Evolutionary conservation across 2,888 invertebrate species (phyloP).

Genomic region (Melipona beecheii): DNA sequence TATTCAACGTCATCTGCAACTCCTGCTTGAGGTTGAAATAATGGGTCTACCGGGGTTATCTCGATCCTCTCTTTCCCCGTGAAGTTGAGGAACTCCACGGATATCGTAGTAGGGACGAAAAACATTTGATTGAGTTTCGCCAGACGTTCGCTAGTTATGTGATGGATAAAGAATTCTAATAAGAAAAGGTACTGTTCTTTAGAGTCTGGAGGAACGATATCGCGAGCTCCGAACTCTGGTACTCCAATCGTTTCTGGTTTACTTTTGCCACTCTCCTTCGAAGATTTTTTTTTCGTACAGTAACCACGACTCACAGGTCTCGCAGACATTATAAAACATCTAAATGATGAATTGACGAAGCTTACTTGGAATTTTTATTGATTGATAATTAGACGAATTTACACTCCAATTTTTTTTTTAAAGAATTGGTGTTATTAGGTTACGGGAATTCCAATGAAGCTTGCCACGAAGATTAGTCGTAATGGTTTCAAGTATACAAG

Average conservation of each 20-base stretch:
- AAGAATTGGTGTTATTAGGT: neutral
- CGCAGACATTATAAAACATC: constrained; percentile 6
- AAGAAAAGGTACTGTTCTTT: constrained; percentile 85
- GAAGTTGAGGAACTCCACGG: constrained; percentile 86
- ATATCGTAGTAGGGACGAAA: constrained; percentile 85
- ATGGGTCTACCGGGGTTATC: constrained; percentile 76
- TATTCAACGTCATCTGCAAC: constrained; percentile 75
- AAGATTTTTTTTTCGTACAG: constrained; percentile 21
- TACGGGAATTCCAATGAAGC: constrained; percentile 24
- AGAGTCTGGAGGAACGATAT: neutral
- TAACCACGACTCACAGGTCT: constrained; percentile 29
- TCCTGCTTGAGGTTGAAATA: constrained; percentile 80
- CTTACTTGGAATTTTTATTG: neutral
- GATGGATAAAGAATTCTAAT: constrained; percentile 88
- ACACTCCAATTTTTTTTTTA: constrained; percentile 7
- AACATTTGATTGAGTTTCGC: constrained; percentile 79
- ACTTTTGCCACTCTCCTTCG: neutral
- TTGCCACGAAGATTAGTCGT: constrained; percentile 12
- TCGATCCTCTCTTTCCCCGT: constrained; percentile 84
- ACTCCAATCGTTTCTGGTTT: neutral
- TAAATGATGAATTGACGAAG: neutral
- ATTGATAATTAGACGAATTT: neutral
- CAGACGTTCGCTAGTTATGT: constrained; percentile 78
- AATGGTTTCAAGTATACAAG: neutral
- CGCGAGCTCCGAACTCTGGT: constrained; percentile 29